A percentile compares a stretch with the other conserved stretches of the same genome.
Evolutionary conservation across 2,113 vertebrate species (phyloP).

Genomic region (Campylomormyrus tamandua): DNA sequence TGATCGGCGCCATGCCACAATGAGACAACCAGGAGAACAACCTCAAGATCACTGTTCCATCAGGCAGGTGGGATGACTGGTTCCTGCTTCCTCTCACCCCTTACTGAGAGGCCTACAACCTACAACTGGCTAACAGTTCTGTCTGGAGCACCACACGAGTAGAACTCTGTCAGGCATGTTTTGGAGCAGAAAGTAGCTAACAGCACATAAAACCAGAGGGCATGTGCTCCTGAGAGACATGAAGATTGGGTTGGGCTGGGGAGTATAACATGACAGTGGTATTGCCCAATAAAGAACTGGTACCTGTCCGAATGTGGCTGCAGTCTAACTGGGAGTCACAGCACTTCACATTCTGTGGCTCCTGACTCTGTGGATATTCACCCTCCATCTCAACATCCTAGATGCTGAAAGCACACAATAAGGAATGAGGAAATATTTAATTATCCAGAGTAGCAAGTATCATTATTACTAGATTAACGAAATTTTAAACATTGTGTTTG

Average conservation of each 20-base stretch:
- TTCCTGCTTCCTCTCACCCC: background rate
- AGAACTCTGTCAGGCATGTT: background rate
- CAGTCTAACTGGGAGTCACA: background rate
- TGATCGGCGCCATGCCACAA: background rate
- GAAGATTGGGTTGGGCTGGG: background rate
- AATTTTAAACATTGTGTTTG: background rate
- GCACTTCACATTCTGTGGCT: constrained; percentile 15
- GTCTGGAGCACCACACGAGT: background rate
- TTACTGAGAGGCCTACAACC: background rate
- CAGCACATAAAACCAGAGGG: background rate
- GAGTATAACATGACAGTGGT: background rate
- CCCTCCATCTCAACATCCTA: constrained; percentile 29
- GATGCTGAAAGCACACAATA: background rate
- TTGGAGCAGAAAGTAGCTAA: background rate
- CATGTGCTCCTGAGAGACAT: background rate
- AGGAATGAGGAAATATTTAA: background rate
- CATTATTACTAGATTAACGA: background rate
- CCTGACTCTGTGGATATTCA: constrained; percentile 13
- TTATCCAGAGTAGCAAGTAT: background rate
- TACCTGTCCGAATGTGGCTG: background rate
- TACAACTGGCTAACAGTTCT: background rate
- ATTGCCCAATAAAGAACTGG: background rate
- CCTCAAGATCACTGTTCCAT: background rate
- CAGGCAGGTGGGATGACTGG: background rate
- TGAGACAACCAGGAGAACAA: background rate